Conservation (phyloP, 2,888 invertebrate species). For the Ctena decussata region DNA sequence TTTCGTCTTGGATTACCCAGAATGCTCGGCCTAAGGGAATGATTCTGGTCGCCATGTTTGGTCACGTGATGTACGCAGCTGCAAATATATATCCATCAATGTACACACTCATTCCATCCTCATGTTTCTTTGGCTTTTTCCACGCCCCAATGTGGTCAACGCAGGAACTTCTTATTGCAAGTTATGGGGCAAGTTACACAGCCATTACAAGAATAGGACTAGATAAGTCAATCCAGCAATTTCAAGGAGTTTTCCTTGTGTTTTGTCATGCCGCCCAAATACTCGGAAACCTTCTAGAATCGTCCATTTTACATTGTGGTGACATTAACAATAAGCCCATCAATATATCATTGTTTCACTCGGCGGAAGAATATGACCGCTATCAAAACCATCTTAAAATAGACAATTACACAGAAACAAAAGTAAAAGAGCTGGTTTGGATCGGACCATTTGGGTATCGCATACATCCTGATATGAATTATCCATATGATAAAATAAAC, state of each 20-base stretch:
- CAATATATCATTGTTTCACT: constrained; percentile 26
- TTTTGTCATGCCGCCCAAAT: constrained; percentile 82
- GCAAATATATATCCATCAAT: constrained; percentile 80
- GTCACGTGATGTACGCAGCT: constrained; percentile 79
- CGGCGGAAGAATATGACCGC: constrained; percentile 15
- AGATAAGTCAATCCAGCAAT: constrained; percentile 77
- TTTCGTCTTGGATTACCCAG: constrained; percentile 75
- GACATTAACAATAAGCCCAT: constrained; percentile 49
- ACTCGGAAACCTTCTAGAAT: constrained; percentile 79
- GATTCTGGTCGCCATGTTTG: constrained; percentile 76
- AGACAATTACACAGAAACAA: constrained; percentile 46
- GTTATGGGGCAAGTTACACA: constrained; percentile 79
- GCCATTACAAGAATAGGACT: constrained; percentile 75
- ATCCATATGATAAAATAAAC: constrained; percentile 60
- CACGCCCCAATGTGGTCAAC: constrained; percentile 81
- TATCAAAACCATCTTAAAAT: constrained; percentile 44
- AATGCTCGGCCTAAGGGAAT: constrained; percentile 78
- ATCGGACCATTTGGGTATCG: constrained; percentile 66
- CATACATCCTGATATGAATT: constrained; percentile 50
- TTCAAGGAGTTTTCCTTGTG: constrained; percentile 80
- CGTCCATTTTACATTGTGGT: constrained; percentile 73
- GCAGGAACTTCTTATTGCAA: constrained; percentile 78
- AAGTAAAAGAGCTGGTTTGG: constrained; percentile 50
- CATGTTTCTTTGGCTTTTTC: constrained; percentile 78
- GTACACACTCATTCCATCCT: constrained; percentile 76